Evolutionary conservation across 2,888 invertebrate genomes (phyloP), one percentile per base, ranked within the genome.

Genomic region (Cordylochernes scorpioides): DNA sequence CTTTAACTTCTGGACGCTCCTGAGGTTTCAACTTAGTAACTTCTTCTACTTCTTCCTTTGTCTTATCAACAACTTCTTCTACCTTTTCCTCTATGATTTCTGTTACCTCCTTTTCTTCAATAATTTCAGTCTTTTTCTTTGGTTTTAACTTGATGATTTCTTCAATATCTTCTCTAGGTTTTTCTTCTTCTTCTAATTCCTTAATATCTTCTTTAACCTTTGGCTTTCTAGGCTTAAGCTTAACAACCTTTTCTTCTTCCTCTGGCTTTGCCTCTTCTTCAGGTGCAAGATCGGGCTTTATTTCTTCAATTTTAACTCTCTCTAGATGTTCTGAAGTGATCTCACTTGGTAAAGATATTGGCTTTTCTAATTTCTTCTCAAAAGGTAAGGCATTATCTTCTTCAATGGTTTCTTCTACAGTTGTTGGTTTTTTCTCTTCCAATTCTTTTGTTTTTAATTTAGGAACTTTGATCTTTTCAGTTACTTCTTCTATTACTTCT

Each of bases 211-310:
- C 34, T 26, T 28, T 30, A 4, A 34, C 32, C 12, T 28, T 33
- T 10, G 36, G 33, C 4, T 33, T 24, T 15, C 28, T 29, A 17
- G 32, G 30, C 6, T 36, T 32, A 24, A 32, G 28, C 24, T 38
- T 48, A 42, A 36, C 45, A 28, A 41, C 22, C 5, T 10, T 24
- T 26, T 35, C 38, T 10, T 35, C 32, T n/a, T 31, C 33, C 27
- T 35, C 29, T 5, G 32, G 15, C 17, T 35, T 33, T 10, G 31
- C 32, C 26, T 38, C 38, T 10, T 29, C 31, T n/a, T 35, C 28
- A 14, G 33, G 31, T 10, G 35, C 17, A 19, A 35, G 38, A 12
- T 38, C 33, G n/a, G 24, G n/a, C n/a, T n/a, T n/a, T n/a, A n/a
- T n/a, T n/a, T n/a, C n/a, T n/a, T n/a, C n/a, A n/a, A n/a, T n/a